Base-by-base conservation (phyloP, 2,113 vertebrate genomes). In the Tragelaphus buxtoni region DNA sequence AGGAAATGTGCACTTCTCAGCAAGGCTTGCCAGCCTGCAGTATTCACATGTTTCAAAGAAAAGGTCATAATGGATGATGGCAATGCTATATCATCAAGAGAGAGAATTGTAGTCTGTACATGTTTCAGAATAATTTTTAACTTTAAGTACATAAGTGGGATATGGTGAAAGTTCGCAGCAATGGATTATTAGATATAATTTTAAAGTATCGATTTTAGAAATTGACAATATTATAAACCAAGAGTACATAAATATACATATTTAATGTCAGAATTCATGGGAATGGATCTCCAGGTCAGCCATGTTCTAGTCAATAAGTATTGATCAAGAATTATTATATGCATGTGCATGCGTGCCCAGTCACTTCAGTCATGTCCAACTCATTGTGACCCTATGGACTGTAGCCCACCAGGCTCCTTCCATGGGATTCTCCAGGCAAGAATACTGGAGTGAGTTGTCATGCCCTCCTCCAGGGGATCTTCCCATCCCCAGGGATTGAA, bases 1-100 rank as follows among this genome's bases (percentile, higher is more conserved):
- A 65, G 86, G 80, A 97, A 97, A 82, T 63, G 32, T 56, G 76
- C 30, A 53, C 76, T 95, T 88, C 96, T 90, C 69, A 58, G 72
- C 42, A 86, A 90, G 49, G 5, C 42, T 88, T 86, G 39, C 51
- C 11, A 24, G 76, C 53, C 60, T 87, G 42, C 42, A 11, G n/a
- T 24, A 28, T 42, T 86, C 58, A n/a, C 14, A 6, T 20, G 20
- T 97, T 65, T 92, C 91, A 93, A 76, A 90, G 58, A 74, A 89
- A 93, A 96, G 47, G 32, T 1, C 35, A 26, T 51, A 24, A 11
- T 74, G 39, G 87, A 30, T 55, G 89, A 95, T 28, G 22, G 16
- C 3, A 30, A 16, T 7, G 26, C n/a, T 92, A 8, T 61, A 14
- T 47, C 84, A 60, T 87, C n/a, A 80, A 81, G 88, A 93, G 65